phyloP scores from a whole-genome alignment of 2,797 vertebrate species.

The Artibeus jamaicensis region DNA sequence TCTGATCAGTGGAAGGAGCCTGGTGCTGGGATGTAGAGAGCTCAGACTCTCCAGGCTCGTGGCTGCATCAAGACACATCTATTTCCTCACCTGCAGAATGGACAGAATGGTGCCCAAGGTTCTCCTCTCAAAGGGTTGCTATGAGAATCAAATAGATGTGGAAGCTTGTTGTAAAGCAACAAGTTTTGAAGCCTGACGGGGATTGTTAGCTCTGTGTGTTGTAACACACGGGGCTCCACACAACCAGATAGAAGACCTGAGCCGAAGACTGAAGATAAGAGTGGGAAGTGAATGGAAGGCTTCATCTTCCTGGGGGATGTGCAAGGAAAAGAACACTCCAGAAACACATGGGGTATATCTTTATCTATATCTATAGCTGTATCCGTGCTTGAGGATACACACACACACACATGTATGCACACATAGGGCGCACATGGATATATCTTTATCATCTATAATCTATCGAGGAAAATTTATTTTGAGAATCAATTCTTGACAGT shows the following conservation, averaged over 20 bases:
- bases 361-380: too few species aligned
- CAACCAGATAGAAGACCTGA: neutral
- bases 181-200: too few species aligned
- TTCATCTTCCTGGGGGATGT: neutral
- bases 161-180: neutral
- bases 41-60: neutral
- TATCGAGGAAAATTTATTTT: neutral
- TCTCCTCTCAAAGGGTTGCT: neutral
- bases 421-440: too few species aligned
- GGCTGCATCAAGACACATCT: neutral
- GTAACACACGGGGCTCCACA: neutral
- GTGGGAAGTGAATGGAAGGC: neutral
- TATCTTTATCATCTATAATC: neutral
- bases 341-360: neutral
- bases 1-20: neutral
- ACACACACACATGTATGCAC: too few species aligned
- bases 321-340: neutral
- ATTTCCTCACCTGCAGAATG: neutral
- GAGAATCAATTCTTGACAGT: neutral
- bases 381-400: neutral
- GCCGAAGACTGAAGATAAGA: neutral
- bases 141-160: neutral
- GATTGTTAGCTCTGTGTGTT: too few species aligned
- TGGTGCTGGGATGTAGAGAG: neutral
- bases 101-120: neutral